Percentiles rank a stretch among this genome's conserved stretches.
These are phyloP conservation scores for Linnaemya vulpina DNA, from an alignment of 2,888 invertebrate genomes.

Conservation along the genomic window DNA sequence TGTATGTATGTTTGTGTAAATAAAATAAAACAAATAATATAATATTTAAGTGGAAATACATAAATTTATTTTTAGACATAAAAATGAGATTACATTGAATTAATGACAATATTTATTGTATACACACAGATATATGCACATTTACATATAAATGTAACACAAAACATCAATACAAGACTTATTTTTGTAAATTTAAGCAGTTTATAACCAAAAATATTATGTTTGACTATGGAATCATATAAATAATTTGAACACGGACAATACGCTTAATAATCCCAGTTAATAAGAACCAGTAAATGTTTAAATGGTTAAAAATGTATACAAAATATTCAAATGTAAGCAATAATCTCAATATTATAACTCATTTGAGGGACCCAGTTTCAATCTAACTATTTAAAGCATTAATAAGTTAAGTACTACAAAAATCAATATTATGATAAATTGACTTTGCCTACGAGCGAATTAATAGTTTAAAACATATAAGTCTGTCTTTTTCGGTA, in stretches of 20 bases:
- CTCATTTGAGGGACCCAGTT: too few species aligned
- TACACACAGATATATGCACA: constrained; percentile 29
- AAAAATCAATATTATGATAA: too few species aligned
- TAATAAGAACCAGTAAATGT: neutral
- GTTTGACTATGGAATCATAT: constrained; percentile 27
- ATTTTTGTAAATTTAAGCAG: constrained; percentile 44
- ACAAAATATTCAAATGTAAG: neutral
- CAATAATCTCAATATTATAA: too few species aligned
- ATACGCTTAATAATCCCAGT: constrained; percentile 1
- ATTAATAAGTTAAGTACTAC: too few species aligned
- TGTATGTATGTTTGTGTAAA: constrained; percentile 10
- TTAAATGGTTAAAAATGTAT: neutral
- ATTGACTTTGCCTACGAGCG: too few species aligned
- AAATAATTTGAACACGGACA: constrained; percentile 32
- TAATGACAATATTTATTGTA: constrained; percentile 62
- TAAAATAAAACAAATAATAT: constrained; percentile 57
- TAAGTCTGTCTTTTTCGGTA: too few species aligned
- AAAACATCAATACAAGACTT: neutral
- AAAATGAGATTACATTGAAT: constrained; percentile 65
- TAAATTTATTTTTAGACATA: constrained; percentile 42
- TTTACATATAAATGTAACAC: constrained; percentile 6
- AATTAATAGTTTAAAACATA: too few species aligned
- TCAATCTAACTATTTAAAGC: too few species aligned
- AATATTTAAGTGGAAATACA: constrained; percentile 22
- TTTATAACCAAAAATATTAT: constrained; percentile 28